phyloP scores from a whole-genome alignment of 2,113 vertebrate species.

The Lutjanus erythropterus region DNA sequence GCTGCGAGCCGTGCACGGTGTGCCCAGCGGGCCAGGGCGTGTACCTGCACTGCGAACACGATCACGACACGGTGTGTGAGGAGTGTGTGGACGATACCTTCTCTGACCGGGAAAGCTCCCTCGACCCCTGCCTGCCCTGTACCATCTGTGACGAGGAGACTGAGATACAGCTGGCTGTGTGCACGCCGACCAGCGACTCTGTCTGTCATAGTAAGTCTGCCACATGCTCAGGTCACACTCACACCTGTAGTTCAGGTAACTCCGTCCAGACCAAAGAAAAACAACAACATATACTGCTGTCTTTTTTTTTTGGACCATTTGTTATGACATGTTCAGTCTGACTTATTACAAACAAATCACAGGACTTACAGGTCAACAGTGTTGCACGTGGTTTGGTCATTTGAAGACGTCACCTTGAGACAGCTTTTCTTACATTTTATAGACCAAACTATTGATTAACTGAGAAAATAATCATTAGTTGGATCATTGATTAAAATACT shows the following conservation, averaged over 20 bases:
- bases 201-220: conserved; percentile 88
- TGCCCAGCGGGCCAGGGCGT: conserved; percentile 91
- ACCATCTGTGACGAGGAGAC: conserved; percentile 91
- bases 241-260: neutral
- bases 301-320: neutral
- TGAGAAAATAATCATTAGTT: too few species aligned
- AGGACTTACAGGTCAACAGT: too few species aligned
- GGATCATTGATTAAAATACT: too few species aligned
- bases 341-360: too few species aligned
- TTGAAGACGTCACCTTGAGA: too few species aligned
- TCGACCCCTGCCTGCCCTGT: conserved; percentile 97
- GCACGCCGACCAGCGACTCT: conserved; percentile 85
- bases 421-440: too few species aligned
- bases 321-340: neutral
- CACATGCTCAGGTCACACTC: neutral
- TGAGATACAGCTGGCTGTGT: conserved; percentile 82
- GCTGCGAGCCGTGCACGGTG: conserved; percentile 87
- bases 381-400: too few species aligned
- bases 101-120: conserved; percentile 92
- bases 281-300: neutral
- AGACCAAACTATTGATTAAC: too few species aligned
- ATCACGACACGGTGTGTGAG: conserved; percentile 92
- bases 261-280: neutral
- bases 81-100: conserved; percentile 90
- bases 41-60: conserved; percentile 84